Evolutionary conservation across 2,113 vertebrate species (phyloP), one percentile per base, ranked within the genome.

Genomic region (Brachionichthys hirsutus): DNA sequence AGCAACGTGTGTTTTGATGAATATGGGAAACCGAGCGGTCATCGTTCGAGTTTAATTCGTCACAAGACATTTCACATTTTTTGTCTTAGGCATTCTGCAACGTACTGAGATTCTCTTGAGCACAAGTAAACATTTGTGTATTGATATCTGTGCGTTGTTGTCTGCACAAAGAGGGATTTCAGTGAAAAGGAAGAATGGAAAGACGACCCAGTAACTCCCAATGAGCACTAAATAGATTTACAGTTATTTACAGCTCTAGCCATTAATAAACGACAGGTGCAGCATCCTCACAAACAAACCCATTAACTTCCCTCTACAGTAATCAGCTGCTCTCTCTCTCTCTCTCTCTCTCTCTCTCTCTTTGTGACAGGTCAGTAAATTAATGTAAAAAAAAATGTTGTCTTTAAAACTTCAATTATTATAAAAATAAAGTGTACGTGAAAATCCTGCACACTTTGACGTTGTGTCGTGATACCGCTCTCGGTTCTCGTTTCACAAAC

Each of bases 191-290:
- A 30, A 30, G 24, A 30, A 4, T 30, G 24, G 24, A 30, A 8
- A 30, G 8, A 8, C 3, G 8, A 30, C 24, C 4, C 24, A 30
- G 24, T 30, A 30, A 30, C 24, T 30, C 24, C 24, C 24, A 30
- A 30, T 30, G 24, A 8, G 30, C 50, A 51, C 52, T 74, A 51
- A 74, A 69, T 65, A 72, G 65, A 63, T 71, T 82, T 66, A 69
- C 62, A 71, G 77, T 84, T 89, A 87, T 88, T 84, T 86, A 81
- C 73, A 84, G 85, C 68, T 77, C 80, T 67, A 19, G 83, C 79
- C 64, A 76, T 86, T 76, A 88, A 79, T 78, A 74, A 83, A 58
- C 17, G 40, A 78, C 89, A 89, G 85, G 82, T 86, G 87, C 81
- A 77, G 60, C 72, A 70, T 85, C 75, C 63, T 69, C 74, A 79